These are phyloP conservation scores for Etheostoma perlongum DNA, from an alignment of 2,797 vertebrate species.

Conservation along the genomic window DNA sequence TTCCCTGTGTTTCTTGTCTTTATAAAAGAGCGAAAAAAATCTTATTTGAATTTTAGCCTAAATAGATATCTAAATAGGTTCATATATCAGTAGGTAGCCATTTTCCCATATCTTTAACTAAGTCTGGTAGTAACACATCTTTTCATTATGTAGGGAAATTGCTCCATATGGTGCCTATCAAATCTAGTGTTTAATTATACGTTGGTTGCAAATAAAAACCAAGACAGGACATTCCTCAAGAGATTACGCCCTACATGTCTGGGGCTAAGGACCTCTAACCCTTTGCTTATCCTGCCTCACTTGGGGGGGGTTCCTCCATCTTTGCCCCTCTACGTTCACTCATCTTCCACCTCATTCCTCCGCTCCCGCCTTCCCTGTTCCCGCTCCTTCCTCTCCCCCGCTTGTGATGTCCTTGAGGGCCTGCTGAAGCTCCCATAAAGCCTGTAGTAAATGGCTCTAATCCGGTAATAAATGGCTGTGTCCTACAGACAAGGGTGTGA, in stretches of 20 bases:
- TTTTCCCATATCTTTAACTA: not conserved
- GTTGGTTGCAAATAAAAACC: constrained; percentile 28
- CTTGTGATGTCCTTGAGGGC: constrained; percentile 88
- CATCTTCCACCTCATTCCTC: constrained; percentile 52
- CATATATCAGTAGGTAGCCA: not conserved
- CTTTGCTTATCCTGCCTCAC: constrained; percentile 37
- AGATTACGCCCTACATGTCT: constrained; percentile 40
- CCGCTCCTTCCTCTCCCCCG: constrained; percentile 60
- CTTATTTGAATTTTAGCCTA: not conserved
- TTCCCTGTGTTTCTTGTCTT: not conserved
- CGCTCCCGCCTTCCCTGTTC: constrained; percentile 63
- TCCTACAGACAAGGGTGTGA: constrained; percentile 89
- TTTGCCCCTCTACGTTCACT: constrained; percentile 44
- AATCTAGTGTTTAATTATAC: constrained; percentile 25
- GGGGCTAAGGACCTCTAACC: constrained; percentile 32
- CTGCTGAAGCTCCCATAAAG: constrained; percentile 87
- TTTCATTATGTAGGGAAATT: constrained; percentile 2
- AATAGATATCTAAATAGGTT: not conserved
- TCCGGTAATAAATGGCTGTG: constrained; percentile 89
- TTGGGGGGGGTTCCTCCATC: constrained; percentile 68
- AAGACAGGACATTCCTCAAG: constrained; percentile 26
- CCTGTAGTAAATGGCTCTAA: constrained; percentile 89
- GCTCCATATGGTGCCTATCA: constrained; percentile 25
- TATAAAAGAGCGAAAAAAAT: not conserved
- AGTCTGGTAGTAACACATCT: not conserved